These are phyloP conservation scores for Heliangelus exortis DNA, from an alignment of 2,797 vertebrate genomes.

Conservation along the genomic window DNA sequence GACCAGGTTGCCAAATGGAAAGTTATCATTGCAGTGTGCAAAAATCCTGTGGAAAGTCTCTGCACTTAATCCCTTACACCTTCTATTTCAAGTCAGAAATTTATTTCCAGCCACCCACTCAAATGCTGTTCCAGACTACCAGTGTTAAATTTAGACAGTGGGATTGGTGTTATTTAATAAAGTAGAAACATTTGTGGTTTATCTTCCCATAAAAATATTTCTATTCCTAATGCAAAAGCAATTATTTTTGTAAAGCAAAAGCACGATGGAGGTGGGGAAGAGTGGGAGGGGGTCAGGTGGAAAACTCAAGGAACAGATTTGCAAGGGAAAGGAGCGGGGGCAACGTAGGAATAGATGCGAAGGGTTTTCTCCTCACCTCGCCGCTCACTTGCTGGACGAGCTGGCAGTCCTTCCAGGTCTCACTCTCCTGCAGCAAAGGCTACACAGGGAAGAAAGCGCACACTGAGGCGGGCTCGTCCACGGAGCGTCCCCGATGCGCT, in stretches of 20 bases:
- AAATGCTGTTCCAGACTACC: neutral
- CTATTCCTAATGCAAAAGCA: neutral
- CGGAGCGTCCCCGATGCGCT: neutral
- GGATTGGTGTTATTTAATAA: neutral
- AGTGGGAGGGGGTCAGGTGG: neutral
- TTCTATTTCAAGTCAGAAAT: neutral
- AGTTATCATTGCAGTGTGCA: accelerated
- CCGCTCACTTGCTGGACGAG: constrained; percentile 86
- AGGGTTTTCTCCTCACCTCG: constrained; percentile 84
- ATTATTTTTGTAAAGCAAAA: neutral
- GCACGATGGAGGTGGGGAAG: accelerated
- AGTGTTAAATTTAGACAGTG: neutral
- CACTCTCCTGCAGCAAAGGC: constrained; percentile 86
- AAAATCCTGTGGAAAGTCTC: neutral
- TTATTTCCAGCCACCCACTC: neutral
- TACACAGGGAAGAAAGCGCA: constrained; percentile 70
- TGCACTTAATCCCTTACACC: neutral
- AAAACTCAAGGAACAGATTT: neutral
- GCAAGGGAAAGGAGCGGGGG: neutral
- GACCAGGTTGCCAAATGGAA: neutral
- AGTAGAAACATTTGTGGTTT: neutral
- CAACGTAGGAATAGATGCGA: accelerated
- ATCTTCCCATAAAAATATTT: accelerated
- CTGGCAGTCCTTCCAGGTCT: constrained; percentile 81
- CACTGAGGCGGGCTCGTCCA: neutral